A percentile compares a stretch with the other conserved stretches of the same genome.
phyloP scores from a whole-genome alignment of 2,888 invertebrate species.

The Brachycybe producta region DNA sequence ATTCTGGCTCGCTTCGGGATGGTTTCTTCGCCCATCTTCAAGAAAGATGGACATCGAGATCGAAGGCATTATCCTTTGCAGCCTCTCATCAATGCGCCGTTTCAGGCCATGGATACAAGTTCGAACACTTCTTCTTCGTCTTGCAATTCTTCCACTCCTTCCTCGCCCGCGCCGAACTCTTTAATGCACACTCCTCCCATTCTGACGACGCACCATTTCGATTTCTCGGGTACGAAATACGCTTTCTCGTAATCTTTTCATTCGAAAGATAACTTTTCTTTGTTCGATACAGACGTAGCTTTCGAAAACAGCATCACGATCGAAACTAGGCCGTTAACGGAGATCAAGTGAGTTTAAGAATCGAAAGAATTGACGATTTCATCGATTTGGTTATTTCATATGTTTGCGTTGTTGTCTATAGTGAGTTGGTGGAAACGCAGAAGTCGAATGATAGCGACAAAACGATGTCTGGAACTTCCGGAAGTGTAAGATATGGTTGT shows the following conservation, averaged over 20 bases:
- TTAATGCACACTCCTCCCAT: conserved; percentile 29
- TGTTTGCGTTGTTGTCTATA: conserved; percentile 29
- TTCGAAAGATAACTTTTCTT: background rate
- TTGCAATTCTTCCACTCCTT: conserved; percentile 91
- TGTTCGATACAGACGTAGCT: background rate
- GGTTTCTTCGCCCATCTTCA: conserved; percentile 21
- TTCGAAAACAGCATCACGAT: conserved; percentile 16
- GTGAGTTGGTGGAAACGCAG: conserved; percentile 38
- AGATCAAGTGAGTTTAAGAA: conserved; percentile 17
- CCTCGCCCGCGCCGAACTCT: conserved; percentile 64
- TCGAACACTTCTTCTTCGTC: conserved; percentile 91
- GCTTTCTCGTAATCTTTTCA: background rate
- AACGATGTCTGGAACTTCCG: conserved; percentile 38
- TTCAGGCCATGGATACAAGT: conserved; percentile 60
- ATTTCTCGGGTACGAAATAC: conserved; percentile 52
- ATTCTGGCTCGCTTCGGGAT: conserved; percentile 18
- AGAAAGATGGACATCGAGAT: conserved; percentile 19
- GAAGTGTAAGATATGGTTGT: conserved; percentile 28
- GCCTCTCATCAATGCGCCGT: conserved; percentile 4
- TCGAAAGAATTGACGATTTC: background rate
- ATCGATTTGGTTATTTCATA: background rate
- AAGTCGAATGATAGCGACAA: conserved; percentile 46
- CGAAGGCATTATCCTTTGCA: conserved; percentile 6
- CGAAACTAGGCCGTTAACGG: conserved; percentile 14
- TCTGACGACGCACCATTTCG: conserved; percentile 47